Base-by-base conservation (phyloP, 2,888 invertebrate genomes). In the Diplazon laetatorius region DNA sequence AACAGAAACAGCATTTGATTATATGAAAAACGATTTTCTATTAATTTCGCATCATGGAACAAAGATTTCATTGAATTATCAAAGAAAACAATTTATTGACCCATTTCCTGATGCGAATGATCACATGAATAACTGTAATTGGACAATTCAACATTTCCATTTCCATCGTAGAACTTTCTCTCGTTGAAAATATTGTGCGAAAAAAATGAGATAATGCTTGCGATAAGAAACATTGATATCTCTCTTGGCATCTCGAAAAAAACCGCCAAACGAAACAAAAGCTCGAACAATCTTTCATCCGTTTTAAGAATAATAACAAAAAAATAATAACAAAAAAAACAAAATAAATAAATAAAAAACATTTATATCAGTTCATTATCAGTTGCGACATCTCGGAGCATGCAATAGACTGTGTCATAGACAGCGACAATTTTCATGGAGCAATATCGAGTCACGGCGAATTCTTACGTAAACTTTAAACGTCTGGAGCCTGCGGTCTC, bases 401-500 rank as follows among this genome's bases (percentile, higher is more conserved):
- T 16, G 18, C 48, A 14, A 73, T 42, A 63, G 25, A 6, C 48
- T 46, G 30, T 42, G 4, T 25, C 37, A 60, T 60, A 22, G 44
- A 30, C 39, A 30, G 66, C 37, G 25, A n/a, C 42, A 44, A 35
- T 44, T 70, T 44, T 39, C 22, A 25, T 25, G 57, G 37, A 52
- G 44, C 39, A 72, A 78, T 81, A 76, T 84, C 65, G 55, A 68
- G 55, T 78, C 62, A 79, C 55, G 55, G 22, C 18, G 20, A 50
- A 70, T 70, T 48, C 66, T 86, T 84, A 82, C 83, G 80, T 83
- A 85, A 85, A 76, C 63, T 44, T 30, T 82, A 75, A 76, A 79
- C 70, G 78, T 73, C 73, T 63, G 55, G 75, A n/a, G 65, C 75
- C 62, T 78, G 59, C 62, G 69, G 65, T 59, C 52, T 62, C 70